Percentiles rank a stretch among this genome's conserved stretches.
Conservation (phyloP, 1,140 invertebrate genomes). For the Spodoptera litura region DNA sequence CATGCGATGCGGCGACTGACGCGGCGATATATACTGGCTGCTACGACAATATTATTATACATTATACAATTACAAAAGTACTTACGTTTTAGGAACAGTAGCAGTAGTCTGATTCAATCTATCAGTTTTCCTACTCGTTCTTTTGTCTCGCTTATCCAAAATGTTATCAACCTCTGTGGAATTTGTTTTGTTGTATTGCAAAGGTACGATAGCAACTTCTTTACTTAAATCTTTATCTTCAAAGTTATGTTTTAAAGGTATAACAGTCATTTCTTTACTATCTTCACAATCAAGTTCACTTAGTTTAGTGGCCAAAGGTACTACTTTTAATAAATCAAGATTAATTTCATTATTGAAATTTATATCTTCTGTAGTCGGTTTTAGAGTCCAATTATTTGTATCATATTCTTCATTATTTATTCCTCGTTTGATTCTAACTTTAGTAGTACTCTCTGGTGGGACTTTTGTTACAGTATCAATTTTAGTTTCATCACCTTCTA, state of each 20-base stretch:
- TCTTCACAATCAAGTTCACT: conserved; percentile 44
- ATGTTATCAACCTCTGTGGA: conserved; percentile 75
- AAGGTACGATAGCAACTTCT: conserved; percentile 71
- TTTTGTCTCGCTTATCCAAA: conserved; percentile 80
- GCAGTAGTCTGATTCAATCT: conserved; percentile 85
- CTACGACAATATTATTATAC: too few species aligned
- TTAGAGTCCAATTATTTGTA: conserved; percentile 61
- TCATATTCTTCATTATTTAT: conserved; percentile 69
- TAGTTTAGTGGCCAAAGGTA: conserved; percentile 64
- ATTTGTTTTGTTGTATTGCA: conserved; percentile 75
- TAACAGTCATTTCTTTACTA: conserved; percentile 36
- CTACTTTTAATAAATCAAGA: conserved; percentile 70
- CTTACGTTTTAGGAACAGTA: conserved; percentile 84
- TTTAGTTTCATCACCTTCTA: conserved; percentile 66
- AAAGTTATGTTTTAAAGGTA: conserved; percentile 34
- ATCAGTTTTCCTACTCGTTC: conserved; percentile 85
- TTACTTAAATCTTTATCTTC: conserved; percentile 51
- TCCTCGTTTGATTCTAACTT: conserved; percentile 69
- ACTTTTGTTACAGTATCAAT: conserved; percentile 44
- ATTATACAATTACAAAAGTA: neutral
- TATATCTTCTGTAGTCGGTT: conserved; percentile 54
- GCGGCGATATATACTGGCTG: too few species aligned
- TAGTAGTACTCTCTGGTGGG: conserved; percentile 51
- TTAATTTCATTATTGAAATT: conserved; percentile 63
- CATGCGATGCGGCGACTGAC: too few species aligned